A percentile compares a stretch with the other conserved stretches of the same genome.
Conservation (phyloP, 2,888 invertebrate genomes). For the Acholoe squamosa region DNA sequence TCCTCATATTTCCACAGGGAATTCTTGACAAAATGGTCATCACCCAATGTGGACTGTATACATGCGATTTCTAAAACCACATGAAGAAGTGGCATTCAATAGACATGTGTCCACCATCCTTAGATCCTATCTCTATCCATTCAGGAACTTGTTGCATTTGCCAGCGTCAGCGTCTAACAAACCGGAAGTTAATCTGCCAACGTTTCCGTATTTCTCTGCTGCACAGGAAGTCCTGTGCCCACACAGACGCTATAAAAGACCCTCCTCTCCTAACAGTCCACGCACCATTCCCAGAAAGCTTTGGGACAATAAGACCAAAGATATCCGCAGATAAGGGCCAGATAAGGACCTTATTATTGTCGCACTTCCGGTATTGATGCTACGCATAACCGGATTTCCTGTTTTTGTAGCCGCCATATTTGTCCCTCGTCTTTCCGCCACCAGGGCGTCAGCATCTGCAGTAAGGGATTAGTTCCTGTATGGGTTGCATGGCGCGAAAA, state of each 20-base stretch:
- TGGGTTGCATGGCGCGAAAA: neutral
- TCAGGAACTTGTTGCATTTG: no score
- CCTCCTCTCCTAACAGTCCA: neutral
- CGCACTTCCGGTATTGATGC: neutral
- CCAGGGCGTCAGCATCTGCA: neutral
- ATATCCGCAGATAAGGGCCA: neutral
- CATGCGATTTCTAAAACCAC: no score
- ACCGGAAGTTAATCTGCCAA: constrained; percentile 2
- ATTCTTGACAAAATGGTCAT: no score
- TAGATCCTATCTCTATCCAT: no score
- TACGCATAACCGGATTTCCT: neutral
- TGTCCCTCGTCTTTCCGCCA: neutral
- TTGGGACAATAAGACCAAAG: neutral
- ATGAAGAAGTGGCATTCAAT: no score
- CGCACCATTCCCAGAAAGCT: neutral
- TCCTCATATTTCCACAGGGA: no score
- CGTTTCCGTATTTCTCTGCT: neutral
- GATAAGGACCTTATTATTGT: neutral
- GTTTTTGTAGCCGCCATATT: neutral
- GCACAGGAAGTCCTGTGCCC: neutral
- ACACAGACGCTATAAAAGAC: neutral
- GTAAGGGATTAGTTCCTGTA: neutral
- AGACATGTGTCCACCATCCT: no score
- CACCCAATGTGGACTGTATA: no score
- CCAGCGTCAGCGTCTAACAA: neutral